phyloP scores from a whole-genome alignment of 2,797 vertebrate genomes.

The Heliangelus exortis region DNA sequence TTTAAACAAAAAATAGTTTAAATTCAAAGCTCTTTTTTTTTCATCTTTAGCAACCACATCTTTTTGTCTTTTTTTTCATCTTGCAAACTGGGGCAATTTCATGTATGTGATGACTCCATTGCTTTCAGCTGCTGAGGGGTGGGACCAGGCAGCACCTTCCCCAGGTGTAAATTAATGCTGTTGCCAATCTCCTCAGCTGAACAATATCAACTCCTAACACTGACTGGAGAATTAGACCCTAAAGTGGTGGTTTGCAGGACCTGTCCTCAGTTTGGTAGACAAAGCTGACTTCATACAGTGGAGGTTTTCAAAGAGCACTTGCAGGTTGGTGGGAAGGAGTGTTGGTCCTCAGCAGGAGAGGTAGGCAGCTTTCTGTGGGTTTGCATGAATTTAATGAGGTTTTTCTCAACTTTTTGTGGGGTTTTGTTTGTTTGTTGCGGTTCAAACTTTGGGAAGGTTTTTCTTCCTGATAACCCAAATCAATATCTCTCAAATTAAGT shows the following conservation, averaged over 20 bases:
- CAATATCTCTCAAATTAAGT: not conserved
- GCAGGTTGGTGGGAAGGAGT: not conserved
- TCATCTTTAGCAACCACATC: not conserved
- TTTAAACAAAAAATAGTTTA: not conserved
- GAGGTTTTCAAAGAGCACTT: not conserved
- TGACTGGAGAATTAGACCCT: not conserved
- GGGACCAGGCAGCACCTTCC: not conserved
- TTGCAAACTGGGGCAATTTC: not conserved
- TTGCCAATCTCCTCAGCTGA: not conserved
- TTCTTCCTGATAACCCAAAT: not conserved
- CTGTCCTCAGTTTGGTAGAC: fast-evolving
- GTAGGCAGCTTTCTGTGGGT: not conserved
- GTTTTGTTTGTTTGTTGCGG: not conserved
- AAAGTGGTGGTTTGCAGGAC: not conserved
- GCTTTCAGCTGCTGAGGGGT: not conserved
- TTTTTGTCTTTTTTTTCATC: not conserved
- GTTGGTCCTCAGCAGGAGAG: not conserved
- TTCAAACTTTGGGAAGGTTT: not conserved
- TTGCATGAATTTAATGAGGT: not conserved
- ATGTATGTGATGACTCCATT: not conserved
- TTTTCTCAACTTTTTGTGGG: not conserved
- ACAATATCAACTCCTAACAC: not conserved
- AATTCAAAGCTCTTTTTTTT: not conserved
- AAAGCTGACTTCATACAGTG: not conserved
- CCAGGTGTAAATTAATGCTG: not conserved